Evolutionary conservation across 2,888 invertebrate species (phyloP), one percentile per base, ranked within the genome.

Genomic region (Torymus auratus): DNA sequence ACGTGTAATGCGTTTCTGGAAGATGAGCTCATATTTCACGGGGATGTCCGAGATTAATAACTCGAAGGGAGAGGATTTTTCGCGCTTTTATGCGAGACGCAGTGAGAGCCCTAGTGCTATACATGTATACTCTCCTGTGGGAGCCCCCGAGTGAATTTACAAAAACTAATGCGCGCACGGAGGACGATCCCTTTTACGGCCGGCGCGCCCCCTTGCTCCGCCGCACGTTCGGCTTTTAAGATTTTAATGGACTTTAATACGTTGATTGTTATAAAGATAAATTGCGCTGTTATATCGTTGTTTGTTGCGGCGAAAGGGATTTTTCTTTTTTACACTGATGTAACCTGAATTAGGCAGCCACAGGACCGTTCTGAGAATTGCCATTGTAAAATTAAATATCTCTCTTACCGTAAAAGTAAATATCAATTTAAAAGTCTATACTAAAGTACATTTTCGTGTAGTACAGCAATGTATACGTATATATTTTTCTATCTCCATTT

Each of bases 21-120:
- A 86, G 87, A 88, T 88, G 88, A 87, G 86, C 85, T 85, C 86
- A 87, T 88, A 86, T 85, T 86, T 88, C 86, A 87, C 83, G 83
- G 78, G 83, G 72, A 86, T 84, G 83, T 82, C 84, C 78, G 68
- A 83, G 83, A 86, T 86, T 87, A 86, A 86, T 85, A 84, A 77
- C 73, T 62, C 60, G 68, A 77, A 73, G 61, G 53, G 56, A 71
- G 41, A n/a, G 72, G 72, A 73, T 68, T 73, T 77, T 77, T 62
- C 74, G 20, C 53, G 15, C 76, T 55, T 73, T 65, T 65, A 41
- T 41, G 41, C 41, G 41, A 41, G 41, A 41, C 7, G 7, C 41
- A 41, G 41, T 41, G 41, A 41, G 41, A 41, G 41, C 12, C 50
- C 60, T n/a, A 56, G 64, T 14, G 52, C 17, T 41, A 41, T 7